Conservation (phyloP, 2,888 invertebrate species). For the Andrena hattorfiana region DNA sequence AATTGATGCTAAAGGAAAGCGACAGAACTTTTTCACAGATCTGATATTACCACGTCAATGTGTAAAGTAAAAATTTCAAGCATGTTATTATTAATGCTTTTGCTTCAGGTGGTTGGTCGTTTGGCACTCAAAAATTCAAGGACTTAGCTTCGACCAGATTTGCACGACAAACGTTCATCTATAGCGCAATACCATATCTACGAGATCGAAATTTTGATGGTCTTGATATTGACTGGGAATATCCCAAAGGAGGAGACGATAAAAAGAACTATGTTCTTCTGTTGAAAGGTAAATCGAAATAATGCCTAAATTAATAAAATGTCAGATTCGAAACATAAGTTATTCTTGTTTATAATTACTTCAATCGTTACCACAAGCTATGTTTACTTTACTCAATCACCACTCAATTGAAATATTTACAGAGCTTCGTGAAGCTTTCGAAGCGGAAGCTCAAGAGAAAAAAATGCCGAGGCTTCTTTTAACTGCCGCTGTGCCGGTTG, state of each 20-base stretch:
- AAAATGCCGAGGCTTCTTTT: constrained; percentile 93
- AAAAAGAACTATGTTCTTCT: constrained; percentile 97
- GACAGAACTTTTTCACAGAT: too few relatives aligned
- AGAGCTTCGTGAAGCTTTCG: constrained; percentile 97
- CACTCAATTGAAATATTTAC: constrained; percentile 73
- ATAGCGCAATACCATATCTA: constrained; percentile 96
- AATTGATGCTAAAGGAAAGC: too few relatives aligned
- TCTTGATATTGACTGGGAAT: constrained; percentile 96
- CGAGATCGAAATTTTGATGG: constrained; percentile 95
- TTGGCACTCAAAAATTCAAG: constrained; percentile 98
- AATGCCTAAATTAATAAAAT: not conserved
- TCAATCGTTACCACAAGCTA: too few relatives aligned
- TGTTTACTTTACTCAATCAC: too few relatives aligned
- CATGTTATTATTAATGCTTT: not conserved
- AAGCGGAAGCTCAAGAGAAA: constrained; percentile 96
- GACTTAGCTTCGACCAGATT: constrained; percentile 95
- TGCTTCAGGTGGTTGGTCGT: constrained; percentile 95
- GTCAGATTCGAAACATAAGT: too few relatives aligned
- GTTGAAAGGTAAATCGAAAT: constrained; percentile 89
- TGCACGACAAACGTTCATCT: constrained; percentile 96
- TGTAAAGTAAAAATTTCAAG: not conserved
- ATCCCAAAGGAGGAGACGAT: constrained; percentile 96
- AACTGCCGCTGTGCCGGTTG: constrained; percentile 96
- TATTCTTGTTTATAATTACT: too few relatives aligned
- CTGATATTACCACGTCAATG: not conserved